Base-by-base conservation (phyloP, 2,888 invertebrate species). In the Seira musarum region DNA sequence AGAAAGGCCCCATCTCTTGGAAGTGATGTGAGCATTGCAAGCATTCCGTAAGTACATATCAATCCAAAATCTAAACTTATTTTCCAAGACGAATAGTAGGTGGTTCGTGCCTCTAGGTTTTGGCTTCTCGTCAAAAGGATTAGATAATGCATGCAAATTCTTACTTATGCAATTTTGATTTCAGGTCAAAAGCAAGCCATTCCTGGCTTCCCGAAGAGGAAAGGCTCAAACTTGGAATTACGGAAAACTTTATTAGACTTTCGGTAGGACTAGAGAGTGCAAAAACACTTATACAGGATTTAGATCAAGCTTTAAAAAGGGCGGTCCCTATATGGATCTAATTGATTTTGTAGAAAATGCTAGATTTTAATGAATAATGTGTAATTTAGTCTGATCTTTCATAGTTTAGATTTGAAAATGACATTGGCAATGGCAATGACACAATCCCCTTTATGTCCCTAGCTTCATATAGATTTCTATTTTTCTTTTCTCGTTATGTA, bases 1-100 rank as follows among this genome's bases (percentile, higher is more conserved):
- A 93, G 92, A 0, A 89, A 96, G 73, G 98, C 98, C 3, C 98
- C 97, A 89, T 97, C 97, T 88, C 91, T 99, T 78, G 99, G 99
- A 67, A 97, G 98, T 72, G 96, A 94, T 88, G 98, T 98, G 88
- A 97, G 96, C 88, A 92, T 99, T 83, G 96, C 96, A 1, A 97
- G 97, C 90, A 77, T 85, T 35, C 85, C 85, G 84, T 86, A 71
- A 81, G 85, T 68, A 35, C 15, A 63, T 8, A 0, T 40, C 6
- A 1, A 15, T 40, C 1, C 25, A 1, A 66, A 60, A 10, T 10
- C 19, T n/a, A 21, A 53, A 22, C 25, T 61, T 30, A 17, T 49
- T 67, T 35, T 19, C 10, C 3, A 57, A 22, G 30, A 67, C n/a
- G 24, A 60, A 69, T 30, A 69, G 65, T 73, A 73, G 73, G 73